Base-by-base conservation (phyloP, 1,140 invertebrate species). In the Oryctes rhinoceros region DNA sequence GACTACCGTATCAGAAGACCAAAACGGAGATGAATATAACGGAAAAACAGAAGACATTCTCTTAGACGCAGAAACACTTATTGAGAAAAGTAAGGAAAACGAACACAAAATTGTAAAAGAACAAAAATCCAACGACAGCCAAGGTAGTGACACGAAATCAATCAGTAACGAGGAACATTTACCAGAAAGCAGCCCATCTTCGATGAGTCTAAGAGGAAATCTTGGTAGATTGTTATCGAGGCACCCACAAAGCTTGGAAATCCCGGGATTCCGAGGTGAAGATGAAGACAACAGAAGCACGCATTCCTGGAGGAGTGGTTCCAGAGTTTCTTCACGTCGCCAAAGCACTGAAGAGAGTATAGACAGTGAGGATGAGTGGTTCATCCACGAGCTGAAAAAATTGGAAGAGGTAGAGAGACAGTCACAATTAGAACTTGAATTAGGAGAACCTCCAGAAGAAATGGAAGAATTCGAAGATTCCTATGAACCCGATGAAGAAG, bases 341-440 rank as follows among this genome's bases (percentile, higher is more conserved):
- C 96, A 97, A 89, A 96, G 95, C 86, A 97, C 96, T 0, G 96
- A 97, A 88, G 96, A 97, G 83, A 96, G 94, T 80, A 97, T 97
- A 79, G 96, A 97, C 87, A 96, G 94, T 62, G 96, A 97, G 88
- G 96, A 97, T 85, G 96, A 97, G 89, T 97, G 96, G 94, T 97
- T 96, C 84, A 95, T 94, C 81, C 96, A 97, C 86, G 96, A 97
- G 85, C 85, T 97, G 77, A 90, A 94, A 71, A 96, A 97, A 87
- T 86, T 97, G 49, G 94, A 97, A 88, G 94, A 96, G 89, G 89
- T 97, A 85, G 96, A 97, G 87, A 89, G 93, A 81, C 93, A 94
- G 81, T 91, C 91, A 7, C 91, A 93, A 83, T 84, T 93, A 48
- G 93, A 94, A 84, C 85, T 89, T 15, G 93, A 93, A 82, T 90